Evolutionary conservation across 1,140 invertebrate genomes (phyloP), one percentile per base, ranked within the genome.

Genomic region (Anadara kagoshimensis): DNA sequence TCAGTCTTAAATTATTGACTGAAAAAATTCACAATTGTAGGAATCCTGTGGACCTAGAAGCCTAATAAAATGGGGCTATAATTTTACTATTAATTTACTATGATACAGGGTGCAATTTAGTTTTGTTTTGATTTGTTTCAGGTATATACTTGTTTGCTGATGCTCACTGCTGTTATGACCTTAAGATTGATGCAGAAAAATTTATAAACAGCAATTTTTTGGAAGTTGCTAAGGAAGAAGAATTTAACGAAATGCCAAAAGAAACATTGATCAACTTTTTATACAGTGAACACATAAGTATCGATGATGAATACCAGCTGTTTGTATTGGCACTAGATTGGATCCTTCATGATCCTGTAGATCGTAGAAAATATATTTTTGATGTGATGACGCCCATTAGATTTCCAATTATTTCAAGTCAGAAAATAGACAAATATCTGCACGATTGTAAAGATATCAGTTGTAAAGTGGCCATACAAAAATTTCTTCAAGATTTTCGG

Each of bases 221-320:
- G 12, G 24, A 79, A 29, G 78, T 85, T 10, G 51, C 61, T 11
- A 49, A 78, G 47, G 70, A 76, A 14, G 78, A 79, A 12, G 85
- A 86, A 41, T 86, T 83, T 73, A 56, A 78, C 0, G 45, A 71
- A 12, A 51, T 86, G 22, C 71, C 79, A 20, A 72, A 81, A 56
- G 65, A 78, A 26, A 47, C 65, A 12, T 57, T 86, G 1, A 66
- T 83, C 11, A 64, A 76, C 41, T 54, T 85, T 22, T 56, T 86
- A 12, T 59, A 78, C 20, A 83, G 83, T 69, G 83, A 86, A 66
- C 56, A 75, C 24, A 69, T 86, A 14, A 68, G 73, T 69, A 78
- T 85, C 16, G 75, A 78, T 36, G 69, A 66, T n/a, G 85, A 86
- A 62, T 57, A 94, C 96, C 66, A 95, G 93, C 95, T 97, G 67